Evolutionary conservation across 2,113 vertebrate species (phyloP), one percentile per base, ranked within the genome.

Genomic region (Vulpes vulpes): DNA sequence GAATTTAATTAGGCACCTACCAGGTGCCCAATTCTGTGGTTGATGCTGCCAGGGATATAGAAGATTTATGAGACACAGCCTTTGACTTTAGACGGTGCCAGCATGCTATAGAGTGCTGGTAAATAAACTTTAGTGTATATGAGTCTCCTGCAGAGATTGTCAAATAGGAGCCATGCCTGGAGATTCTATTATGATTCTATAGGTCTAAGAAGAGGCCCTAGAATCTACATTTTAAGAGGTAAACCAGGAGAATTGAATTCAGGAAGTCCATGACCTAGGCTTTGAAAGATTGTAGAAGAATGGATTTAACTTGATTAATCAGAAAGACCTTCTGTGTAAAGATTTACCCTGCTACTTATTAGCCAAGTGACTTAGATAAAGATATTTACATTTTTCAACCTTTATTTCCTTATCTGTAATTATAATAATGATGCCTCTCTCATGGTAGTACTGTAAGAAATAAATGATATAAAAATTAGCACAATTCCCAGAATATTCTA

Each of bases 11-110:
- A 97, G 93, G 81, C n/a, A 78, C 74, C 69, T 96, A 94, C 84
- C 94, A 91, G 94, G 94, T 92, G 64, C 94, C 94, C 87, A 96
- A 38, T 81, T 97, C 85, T 97, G 65, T 95, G 64, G 78, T 94
- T 94, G 84, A 82, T 78, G 81, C 53, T 97, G 94, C 96, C 97
- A 97, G 94, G 88, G 79, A 88, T 51, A 82, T 89, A 74, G 94
- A 97, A 97, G 94, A 95, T 97, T 97, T 96, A 98, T 95, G 96
- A 96, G 90, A 90, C 60, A 89, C 80, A 93, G 96, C 25, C 92
- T 97, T 96, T 96, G 94, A 96, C 85, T 98, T 95, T 84, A 80
- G 88, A 98, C 80, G 93, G 79, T 94, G 94, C 90, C 97, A 94
- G 76, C 78, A 82, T 82, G 69, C 87, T 97, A 78, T 95, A 89